These are phyloP conservation scores for Denticeps clupeoides DNA, from an alignment of 2,797 vertebrate genomes.

Conservation along the genomic window DNA sequence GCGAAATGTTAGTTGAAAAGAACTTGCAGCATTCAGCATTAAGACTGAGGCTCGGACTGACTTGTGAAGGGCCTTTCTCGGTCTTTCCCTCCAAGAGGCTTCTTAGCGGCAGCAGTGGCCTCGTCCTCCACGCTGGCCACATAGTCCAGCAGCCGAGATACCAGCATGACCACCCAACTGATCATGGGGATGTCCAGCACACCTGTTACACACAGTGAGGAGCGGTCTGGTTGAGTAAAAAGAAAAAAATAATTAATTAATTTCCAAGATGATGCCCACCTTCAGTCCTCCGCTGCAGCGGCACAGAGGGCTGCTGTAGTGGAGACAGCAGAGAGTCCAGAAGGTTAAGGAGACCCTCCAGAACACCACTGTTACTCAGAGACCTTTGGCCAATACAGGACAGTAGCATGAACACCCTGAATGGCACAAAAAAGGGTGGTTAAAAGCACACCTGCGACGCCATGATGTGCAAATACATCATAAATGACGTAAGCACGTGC, in stretches of 20 bases:
- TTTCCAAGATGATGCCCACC: too few relatives aligned
- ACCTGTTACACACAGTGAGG: constrained; percentile 47
- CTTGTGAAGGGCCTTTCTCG: constrained; percentile 81
- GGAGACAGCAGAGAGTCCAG: constrained; percentile 86
- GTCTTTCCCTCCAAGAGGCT: constrained; percentile 86
- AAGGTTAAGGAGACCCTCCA: constrained; percentile 93
- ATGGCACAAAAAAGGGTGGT: neutral
- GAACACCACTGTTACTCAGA: constrained; percentile 90
- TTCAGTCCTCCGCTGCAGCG: constrained; percentile 73
- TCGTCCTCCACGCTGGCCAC: constrained; percentile 96
- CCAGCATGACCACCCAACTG: constrained; percentile 98
- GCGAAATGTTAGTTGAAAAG: neutral
- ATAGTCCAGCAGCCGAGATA: constrained; percentile 89
- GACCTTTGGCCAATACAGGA: constrained; percentile 98
- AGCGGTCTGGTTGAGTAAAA: too few relatives aligned
- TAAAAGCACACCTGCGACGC: too few relatives aligned
- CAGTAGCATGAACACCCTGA: constrained; percentile 94
- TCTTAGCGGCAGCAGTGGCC: constrained; percentile 79
- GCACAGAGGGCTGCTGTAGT: constrained; percentile 73
- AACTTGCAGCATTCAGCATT: too few relatives aligned
- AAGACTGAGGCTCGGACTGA: constrained; percentile 32
- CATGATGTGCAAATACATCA: too few relatives aligned
- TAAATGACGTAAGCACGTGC: neutral
- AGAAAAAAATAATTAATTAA: too few relatives aligned
- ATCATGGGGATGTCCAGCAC: constrained; percentile 98